Conservation (phyloP, 2,888 invertebrate genomes). For the Scrobipalpa atriplicella region DNA sequence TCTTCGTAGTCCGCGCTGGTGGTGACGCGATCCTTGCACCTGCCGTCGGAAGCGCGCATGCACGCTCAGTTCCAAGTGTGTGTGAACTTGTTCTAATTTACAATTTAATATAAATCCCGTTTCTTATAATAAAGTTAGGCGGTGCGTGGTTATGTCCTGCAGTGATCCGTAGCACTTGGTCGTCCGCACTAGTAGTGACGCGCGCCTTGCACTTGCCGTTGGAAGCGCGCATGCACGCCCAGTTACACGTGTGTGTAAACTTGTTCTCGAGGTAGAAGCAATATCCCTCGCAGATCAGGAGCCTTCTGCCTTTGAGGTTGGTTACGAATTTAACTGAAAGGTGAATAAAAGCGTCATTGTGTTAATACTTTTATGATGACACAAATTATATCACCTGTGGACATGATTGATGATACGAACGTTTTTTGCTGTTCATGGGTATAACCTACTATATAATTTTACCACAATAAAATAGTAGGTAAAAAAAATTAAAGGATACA, state of each 20-base stretch:
- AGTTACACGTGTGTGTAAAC: not conserved
- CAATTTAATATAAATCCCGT: constrained; percentile 15
- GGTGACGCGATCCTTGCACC: not conserved
- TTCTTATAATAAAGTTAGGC: not conserved
- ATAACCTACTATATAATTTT: too few relatives aligned
- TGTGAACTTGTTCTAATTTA: not conserved
- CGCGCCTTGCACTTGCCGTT: not conserved
- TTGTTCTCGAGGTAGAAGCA: not conserved
- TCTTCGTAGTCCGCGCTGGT: not conserved
- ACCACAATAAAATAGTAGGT: too few relatives aligned
- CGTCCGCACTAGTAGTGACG: not conserved
- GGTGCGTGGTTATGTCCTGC: constrained; percentile 6
- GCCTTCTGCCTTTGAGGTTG: not conserved
- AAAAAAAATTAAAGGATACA: too few relatives aligned
- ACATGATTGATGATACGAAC: too few relatives aligned
- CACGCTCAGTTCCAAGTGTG: not conserved
- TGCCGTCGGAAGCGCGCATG: not conserved
- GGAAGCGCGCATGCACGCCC: not conserved
- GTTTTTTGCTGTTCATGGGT: too few relatives aligned
- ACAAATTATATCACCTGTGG: too few relatives aligned
- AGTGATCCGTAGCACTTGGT: not conserved
- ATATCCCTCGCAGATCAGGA: not conserved
- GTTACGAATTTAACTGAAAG: not conserved
- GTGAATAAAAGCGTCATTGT: too few relatives aligned
- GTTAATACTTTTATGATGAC: too few relatives aligned